Evolutionary conservation across 2,113 vertebrate species (phyloP).

Genomic region (Bujurquina vittata): DNA sequence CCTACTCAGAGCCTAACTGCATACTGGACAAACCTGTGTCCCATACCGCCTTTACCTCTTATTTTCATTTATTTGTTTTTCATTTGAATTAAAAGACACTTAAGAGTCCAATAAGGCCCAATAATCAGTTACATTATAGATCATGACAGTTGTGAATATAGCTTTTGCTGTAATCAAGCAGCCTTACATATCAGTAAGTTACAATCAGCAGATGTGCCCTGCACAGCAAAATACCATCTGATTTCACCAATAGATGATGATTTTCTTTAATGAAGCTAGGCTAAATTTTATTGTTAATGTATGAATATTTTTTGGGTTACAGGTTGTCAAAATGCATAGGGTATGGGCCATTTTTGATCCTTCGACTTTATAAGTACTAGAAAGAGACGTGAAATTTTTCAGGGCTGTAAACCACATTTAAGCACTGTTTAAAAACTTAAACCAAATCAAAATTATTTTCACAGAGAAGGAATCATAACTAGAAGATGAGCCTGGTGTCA

Average conservation of each 20-base stretch:
- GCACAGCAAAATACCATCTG: no score
- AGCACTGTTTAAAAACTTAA: background rate
- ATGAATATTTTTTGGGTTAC: background rate
- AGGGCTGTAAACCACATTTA: background rate
- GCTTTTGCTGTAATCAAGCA: no score
- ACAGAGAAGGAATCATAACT: background rate
- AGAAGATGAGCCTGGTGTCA: background rate
- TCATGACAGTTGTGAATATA: no score
- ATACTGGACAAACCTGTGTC: background rate
- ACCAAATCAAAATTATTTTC: background rate
- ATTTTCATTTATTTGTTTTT: background rate
- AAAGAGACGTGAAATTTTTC: background rate
- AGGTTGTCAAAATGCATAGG: background rate
- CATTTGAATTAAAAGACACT: background rate
- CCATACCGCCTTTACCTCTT: background rate
- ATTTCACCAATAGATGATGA: no score
- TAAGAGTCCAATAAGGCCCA: background rate
- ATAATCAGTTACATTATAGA: background rate
- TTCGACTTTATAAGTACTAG: background rate
- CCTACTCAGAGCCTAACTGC: background rate
- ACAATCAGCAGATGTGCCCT: no score
- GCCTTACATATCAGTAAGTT: no score
- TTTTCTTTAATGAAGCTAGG: no score
- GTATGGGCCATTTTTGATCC: background rate
- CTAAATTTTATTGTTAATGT: no score